Conservation (phyloP, 1,140 invertebrate genomes). For the Pararge aegeria region DNA sequence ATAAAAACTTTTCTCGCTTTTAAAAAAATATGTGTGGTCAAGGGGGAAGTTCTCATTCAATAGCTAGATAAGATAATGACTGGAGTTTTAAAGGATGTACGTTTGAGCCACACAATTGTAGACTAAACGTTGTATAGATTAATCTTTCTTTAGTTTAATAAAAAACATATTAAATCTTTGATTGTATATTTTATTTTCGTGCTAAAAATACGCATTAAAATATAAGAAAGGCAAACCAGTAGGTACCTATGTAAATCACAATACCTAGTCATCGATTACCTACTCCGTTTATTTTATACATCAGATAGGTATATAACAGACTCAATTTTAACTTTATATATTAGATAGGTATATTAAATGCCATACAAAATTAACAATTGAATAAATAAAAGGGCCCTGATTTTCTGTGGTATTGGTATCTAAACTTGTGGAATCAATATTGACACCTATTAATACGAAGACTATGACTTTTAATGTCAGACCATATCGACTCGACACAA, state of each 20-base stretch:
- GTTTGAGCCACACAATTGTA: too few species aligned
- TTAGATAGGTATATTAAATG: slow-evolving; percentile 31
- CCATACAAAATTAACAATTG: slow-evolving; percentile 21
- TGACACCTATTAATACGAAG: too few species aligned
- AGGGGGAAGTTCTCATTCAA: too few species aligned
- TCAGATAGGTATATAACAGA: slow-evolving; percentile 8
- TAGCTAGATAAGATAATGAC: too few species aligned
- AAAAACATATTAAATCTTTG: slow-evolving; percentile 16
- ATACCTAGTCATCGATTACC: slow-evolving; percentile 15
- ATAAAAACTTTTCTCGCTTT: too few species aligned
- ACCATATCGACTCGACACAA: too few species aligned
- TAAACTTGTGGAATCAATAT: too few species aligned
- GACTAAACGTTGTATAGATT: neutral
- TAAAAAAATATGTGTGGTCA: too few species aligned
- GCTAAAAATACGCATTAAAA: slow-evolving; percentile 15
- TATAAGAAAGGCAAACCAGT: slow-evolving; percentile 21
- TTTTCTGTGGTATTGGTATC: too few species aligned
- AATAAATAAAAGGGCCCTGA: slow-evolving; percentile 18
- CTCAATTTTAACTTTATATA: slow-evolving; percentile 10
- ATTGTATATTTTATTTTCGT: slow-evolving; percentile 25
- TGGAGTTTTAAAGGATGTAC: too few species aligned
- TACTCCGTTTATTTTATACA: neutral
- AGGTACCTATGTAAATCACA: slow-evolving; percentile 8
- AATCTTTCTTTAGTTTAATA: slow-evolving; percentile 5
- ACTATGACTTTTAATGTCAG: too few species aligned